phyloP scores from a whole-genome alignment of 1,140 invertebrate species.

The Rhopalosiphum maidis region DNA sequence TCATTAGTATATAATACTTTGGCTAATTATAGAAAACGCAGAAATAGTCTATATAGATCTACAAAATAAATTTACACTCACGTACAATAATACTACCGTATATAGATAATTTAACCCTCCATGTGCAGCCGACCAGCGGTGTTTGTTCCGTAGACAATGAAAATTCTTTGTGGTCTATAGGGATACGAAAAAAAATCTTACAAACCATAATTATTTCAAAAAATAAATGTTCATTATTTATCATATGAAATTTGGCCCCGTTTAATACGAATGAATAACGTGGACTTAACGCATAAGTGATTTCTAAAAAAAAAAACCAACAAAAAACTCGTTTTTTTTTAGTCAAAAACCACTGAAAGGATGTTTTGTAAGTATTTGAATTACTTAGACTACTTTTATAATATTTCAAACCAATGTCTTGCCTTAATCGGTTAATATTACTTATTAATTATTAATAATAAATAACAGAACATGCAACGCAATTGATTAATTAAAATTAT shows the following conservation, averaged over 20 bases:
- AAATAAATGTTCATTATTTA: not conserved
- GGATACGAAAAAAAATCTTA: not conserved
- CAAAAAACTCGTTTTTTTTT: no score
- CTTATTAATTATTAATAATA: no score
- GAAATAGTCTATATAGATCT: no score
- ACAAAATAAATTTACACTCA: not conserved
- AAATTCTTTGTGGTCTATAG: not conserved
- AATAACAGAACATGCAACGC: no score
- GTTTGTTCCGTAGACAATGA: not conserved
- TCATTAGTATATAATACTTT: not conserved
- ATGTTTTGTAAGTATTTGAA: no score
- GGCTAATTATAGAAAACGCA: not conserved
- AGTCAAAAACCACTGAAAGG: no score
- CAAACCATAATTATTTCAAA: not conserved
- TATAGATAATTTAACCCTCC: not conserved
- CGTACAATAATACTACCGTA: not conserved
- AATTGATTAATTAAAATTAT: no score
- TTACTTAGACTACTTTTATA: no score
- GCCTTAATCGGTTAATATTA: no score
- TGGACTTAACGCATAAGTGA: not conserved
- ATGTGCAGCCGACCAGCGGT: not conserved
- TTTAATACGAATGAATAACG: not conserved
- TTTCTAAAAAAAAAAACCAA: not conserved
- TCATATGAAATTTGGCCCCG: not conserved
- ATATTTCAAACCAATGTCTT: no score